These are phyloP conservation scores for Malachius bipustulatus DNA, from an alignment of 2,888 invertebrate genomes.

Conservation along the genomic window DNA sequence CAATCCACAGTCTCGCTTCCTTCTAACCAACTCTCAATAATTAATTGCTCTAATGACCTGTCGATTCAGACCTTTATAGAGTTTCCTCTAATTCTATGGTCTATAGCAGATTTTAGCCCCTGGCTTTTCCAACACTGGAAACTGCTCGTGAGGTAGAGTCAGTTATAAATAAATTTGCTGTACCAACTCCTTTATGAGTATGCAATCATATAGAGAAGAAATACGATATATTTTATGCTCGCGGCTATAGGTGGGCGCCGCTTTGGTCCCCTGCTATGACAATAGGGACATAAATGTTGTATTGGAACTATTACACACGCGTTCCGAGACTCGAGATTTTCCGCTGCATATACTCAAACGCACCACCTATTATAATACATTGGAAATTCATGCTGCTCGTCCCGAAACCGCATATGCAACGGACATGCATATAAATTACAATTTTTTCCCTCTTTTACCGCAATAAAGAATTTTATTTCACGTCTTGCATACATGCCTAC, in stretches of 20 bases:
- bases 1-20: no score
- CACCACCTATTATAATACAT: no score
- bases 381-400: slow-evolving; percentile 3
- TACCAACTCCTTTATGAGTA: slow-evolving; percentile 30
- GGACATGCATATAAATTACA: slow-evolving; percentile 27
- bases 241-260: no score
- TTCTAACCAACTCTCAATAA: no score
- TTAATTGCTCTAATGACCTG: no score
- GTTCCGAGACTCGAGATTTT: slow-evolving; percentile 23
- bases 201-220: slow-evolving; percentile 33
- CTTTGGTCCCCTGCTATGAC: slow-evolving; percentile 22
- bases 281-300: slow-evolving; percentile 24
- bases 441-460: slow-evolving; percentile 28
- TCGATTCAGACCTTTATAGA: no score
- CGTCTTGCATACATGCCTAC: slow-evolving; percentile 26
- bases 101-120: no score
- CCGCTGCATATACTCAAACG: slow-evolving; percentile 17
- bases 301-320: slow-evolving; percentile 22
- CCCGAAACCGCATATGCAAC: slow-evolving; percentile 14
- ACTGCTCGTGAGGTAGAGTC: no score
- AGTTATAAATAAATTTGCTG: slow-evolving; percentile 33
- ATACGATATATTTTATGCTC: slow-evolving; percentile 32
- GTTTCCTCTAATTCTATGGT: no score
- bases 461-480: slow-evolving; percentile 29
- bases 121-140: no score